Evolutionary conservation across 1,140 invertebrate genomes (phyloP).

Genomic region (Acyrthosiphon pisum): DNA sequence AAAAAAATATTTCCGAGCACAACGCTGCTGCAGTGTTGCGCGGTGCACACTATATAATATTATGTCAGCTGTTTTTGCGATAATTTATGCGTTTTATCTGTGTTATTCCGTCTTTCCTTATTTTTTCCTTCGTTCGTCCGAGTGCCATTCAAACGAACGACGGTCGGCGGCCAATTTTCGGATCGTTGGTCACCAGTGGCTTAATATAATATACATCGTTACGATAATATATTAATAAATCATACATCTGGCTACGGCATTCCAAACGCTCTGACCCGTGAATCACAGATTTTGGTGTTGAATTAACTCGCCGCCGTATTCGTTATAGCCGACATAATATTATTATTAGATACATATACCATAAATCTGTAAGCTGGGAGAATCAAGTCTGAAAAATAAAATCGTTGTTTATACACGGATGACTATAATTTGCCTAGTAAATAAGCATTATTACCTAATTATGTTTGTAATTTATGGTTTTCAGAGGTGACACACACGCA

Average conservation of each 20-base stretch:
- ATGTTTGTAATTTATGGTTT: no score
- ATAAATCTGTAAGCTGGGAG: background rate
- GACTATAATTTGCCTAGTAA: no score
- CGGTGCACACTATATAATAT: background rate
- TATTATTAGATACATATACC: background rate
- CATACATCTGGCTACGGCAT: background rate
- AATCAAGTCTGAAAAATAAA: background rate
- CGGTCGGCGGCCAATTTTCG: background rate
- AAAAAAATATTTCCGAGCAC: background rate
- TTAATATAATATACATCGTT: background rate
- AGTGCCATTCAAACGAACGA: background rate
- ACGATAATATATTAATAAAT: background rate
- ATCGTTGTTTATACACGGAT: background rate
- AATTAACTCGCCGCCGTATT: background rate
- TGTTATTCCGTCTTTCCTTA: background rate
- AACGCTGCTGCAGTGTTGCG: background rate
- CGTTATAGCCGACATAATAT: background rate
- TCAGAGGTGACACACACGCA: no score
- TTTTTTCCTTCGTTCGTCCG: background rate
- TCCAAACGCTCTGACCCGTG: background rate
- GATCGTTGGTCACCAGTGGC: background rate
- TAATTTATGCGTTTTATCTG: background rate
- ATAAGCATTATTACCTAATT: no score
- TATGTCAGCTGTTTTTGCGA: background rate
- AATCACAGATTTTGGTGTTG: background rate